Evolutionary conservation across 2,113 vertebrate genomes (phyloP).

Genomic region (Hylia prasina): DNA sequence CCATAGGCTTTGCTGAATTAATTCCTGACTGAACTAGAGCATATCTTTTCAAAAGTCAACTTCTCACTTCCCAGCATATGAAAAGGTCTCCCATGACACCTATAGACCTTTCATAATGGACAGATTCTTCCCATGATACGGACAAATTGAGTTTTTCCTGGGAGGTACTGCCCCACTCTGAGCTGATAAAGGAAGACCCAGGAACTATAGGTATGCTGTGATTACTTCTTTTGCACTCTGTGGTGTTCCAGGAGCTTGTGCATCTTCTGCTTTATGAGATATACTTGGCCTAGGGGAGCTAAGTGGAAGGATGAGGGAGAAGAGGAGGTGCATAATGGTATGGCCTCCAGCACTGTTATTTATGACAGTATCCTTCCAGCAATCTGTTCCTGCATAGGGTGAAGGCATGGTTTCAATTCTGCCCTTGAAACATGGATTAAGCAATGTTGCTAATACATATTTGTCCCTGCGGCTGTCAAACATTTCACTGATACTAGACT

Average conservation of each 20-base stretch:
- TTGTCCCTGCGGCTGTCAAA: slow-evolving; percentile 77
- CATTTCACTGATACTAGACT: slow-evolving; percentile 75
- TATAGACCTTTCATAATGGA: slow-evolving; percentile 43
- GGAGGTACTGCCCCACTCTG: slow-evolving; percentile 46
- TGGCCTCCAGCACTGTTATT: slow-evolving; percentile 66
- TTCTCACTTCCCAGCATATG: slow-evolving; percentile 59
- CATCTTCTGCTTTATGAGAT: slow-evolving; percentile 63
- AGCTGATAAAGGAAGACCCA: slow-evolving; percentile 40
- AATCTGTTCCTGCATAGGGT: slow-evolving; percentile 52
- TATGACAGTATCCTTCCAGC: slow-evolving; percentile 68
- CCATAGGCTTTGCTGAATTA: slow-evolving; percentile 42
- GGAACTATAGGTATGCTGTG: slow-evolving; percentile 33
- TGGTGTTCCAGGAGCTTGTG: slow-evolving; percentile 60
- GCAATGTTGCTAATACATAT: slow-evolving; percentile 72
- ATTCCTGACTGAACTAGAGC: slow-evolving; percentile 56
- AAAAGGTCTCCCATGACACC: slow-evolving; percentile 52
- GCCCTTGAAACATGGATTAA: slow-evolving; percentile 77
- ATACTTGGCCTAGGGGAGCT: slow-evolving; percentile 58
- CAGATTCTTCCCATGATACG: slow-evolving; percentile 31
- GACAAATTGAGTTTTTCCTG: slow-evolving; percentile 54
- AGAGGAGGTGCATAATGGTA: slow-evolving; percentile 40
- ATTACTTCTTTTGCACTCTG: slow-evolving; percentile 51
- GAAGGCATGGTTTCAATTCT: slow-evolving; percentile 72
- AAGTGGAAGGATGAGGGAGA: slow-evolving; percentile 54
- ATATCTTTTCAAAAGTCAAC: slow-evolving; percentile 63